phyloP scores from a whole-genome alignment of 2,888 invertebrate genomes.

The Leptinotarsa tumamoca region DNA sequence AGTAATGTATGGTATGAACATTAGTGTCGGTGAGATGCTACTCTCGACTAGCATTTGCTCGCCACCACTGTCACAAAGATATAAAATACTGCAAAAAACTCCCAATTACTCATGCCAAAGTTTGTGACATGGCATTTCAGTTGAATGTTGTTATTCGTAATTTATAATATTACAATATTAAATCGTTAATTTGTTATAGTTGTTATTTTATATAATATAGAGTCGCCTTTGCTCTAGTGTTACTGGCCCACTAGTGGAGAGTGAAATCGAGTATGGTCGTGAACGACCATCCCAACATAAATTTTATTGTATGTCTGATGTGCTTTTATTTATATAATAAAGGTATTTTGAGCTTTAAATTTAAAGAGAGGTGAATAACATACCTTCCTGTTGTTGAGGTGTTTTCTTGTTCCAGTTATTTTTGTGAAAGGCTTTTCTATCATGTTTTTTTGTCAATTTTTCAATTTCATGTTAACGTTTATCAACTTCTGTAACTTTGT shows the following conservation, averaged over 20 bases:
- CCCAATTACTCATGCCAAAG: constrained; percentile 60
- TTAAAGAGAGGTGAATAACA: constrained; percentile 65
- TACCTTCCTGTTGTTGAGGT: constrained; percentile 60
- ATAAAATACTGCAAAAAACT: constrained; percentile 48
- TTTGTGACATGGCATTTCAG: constrained; percentile 62
- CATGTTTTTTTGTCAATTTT: constrained; percentile 58
- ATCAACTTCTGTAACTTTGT: constrained; percentile 63
- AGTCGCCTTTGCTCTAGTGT: constrained; percentile 48
- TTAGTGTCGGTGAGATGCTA: constrained; percentile 42
- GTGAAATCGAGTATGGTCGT: constrained; percentile 63
- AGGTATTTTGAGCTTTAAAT: constrained; percentile 65
- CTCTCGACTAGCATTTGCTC: constrained; percentile 41
- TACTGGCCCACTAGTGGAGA: constrained; percentile 56
- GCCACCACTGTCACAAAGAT: constrained; percentile 45
- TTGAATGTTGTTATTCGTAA: constrained; percentile 67
- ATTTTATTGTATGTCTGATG: constrained; percentile 63
- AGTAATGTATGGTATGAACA: constrained; percentile 38
- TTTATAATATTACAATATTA: constrained; percentile 64
- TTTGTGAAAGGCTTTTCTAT: constrained; percentile 63
- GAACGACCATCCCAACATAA: constrained; percentile 57
- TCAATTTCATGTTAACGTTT: constrained; percentile 60
- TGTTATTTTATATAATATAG: constrained; percentile 65
- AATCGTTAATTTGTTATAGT: constrained; percentile 67
- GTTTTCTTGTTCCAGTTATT: constrained; percentile 63
- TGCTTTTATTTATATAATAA: constrained; percentile 65